Evolutionary conservation across 2,113 vertebrate genomes (phyloP), one percentile per base, ranked within the genome.

Genomic region (Misgurnus mizolepis): DNA sequence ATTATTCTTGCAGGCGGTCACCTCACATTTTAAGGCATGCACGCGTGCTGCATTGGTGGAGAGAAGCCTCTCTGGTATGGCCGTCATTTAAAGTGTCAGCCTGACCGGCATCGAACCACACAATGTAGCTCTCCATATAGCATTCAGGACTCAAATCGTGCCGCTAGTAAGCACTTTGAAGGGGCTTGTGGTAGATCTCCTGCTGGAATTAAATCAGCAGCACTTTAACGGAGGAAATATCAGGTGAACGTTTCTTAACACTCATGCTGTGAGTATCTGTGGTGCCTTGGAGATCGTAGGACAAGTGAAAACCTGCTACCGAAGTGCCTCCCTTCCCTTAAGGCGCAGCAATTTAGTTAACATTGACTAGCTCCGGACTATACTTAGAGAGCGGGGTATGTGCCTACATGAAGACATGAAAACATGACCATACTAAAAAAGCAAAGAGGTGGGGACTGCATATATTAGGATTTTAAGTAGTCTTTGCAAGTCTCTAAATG

Each of bases 151-250:
- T 3, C 41, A 0, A 40, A 9, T 10, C 3, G 40, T 4, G 67
- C 45, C 3, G 4, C 0, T 6, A 49, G 3, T 14, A 45, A 68
- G 11, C 67, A 49, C 10, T 14, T 14, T 50, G 49, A 9, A 70
- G 67, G 0, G 39, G 65, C 10, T 67, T 66, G 66, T 12, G 66
- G 7, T 39, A 39, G 11, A 68, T 68, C 22, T 67, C 43, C 22
- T 70, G 67, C 67, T 50, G 69, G 50, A 71, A 18, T 56, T 56
- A 3, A 2, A 40, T 71, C 41, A 41, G 49, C 50, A 56, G 34
- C 50, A 56, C 69, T 71, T 70, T 70, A 11, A 4, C 3, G 4
- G 14, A 72, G 69, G 69, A 72, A 18, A 58, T 58, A 72, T 72
- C 69, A 72, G 69, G 53, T 58, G 69, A 41, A 41, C 69, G 4